Evolutionary conservation across 1,140 invertebrate genomes (phyloP).

Genomic region (Macrosteles quadrilineatus): DNA sequence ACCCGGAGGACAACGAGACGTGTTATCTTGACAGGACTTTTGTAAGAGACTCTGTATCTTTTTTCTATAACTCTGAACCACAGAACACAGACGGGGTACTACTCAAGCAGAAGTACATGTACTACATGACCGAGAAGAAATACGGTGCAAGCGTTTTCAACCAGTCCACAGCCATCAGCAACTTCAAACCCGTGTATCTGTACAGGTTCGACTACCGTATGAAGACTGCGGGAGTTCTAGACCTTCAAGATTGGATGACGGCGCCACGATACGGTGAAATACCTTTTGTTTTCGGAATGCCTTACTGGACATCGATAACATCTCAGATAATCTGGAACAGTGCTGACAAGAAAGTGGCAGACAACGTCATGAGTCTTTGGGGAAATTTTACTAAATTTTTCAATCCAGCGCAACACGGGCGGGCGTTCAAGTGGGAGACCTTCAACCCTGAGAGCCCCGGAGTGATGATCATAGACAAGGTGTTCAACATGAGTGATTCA

Average conservation of each 20-base stretch:
- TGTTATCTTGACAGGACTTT: slow-evolving; percentile 68
- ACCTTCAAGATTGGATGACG: slow-evolving; percentile 69
- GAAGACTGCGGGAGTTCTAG: slow-evolving; percentile 60
- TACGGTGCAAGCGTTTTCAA: slow-evolving; percentile 68
- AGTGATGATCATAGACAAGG: slow-evolving; percentile 70
- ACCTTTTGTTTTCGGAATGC: slow-evolving; percentile 75
- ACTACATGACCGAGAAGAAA: slow-evolving; percentile 71
- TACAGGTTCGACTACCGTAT: slow-evolving; percentile 77
- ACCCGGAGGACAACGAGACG: slow-evolving; percentile 57
- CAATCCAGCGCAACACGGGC: slow-evolving; percentile 65
- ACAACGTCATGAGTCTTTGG: slow-evolving; percentile 75
- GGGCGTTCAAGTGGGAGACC: slow-evolving; percentile 68
- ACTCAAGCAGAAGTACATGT: slow-evolving; percentile 61
- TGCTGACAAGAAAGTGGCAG: slow-evolving; percentile 72
- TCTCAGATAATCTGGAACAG: slow-evolving; percentile 63
- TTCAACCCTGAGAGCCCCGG: slow-evolving; percentile 63
- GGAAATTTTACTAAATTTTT: slow-evolving; percentile 70
- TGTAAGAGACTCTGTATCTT: slow-evolving; percentile 69
- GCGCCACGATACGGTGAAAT: slow-evolving; percentile 78
- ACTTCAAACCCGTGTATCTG: slow-evolving; percentile 58
- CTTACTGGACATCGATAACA: slow-evolving; percentile 59
- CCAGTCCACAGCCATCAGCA: slow-evolving; percentile 63
- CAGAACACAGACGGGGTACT: slow-evolving; percentile 59
- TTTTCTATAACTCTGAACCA: slow-evolving; percentile 66
- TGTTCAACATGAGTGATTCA: slow-evolving; percentile 68